A percentile compares a stretch with the other conserved stretches of the same genome.
phyloP scores from a whole-genome alignment of 2,113 vertebrate species.

The Clinocottus analis region DNA sequence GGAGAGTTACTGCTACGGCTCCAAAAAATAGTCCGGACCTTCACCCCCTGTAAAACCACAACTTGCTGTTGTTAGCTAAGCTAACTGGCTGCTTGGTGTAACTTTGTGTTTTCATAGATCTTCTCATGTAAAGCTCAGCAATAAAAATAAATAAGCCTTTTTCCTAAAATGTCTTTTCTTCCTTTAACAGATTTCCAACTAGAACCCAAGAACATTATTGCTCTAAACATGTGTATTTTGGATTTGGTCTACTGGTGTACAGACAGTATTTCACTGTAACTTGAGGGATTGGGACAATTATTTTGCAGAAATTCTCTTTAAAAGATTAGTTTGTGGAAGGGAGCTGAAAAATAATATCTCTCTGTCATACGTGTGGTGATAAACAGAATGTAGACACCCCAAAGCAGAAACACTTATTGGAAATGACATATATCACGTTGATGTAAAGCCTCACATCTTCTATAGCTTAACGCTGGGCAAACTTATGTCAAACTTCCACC shows the following conservation, averaged over 20 bases:
- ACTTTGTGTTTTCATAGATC: not conserved
- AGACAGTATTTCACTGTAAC: not conserved
- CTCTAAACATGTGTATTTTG: not conserved
- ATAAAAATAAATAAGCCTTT: not conserved
- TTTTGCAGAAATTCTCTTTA: not conserved
- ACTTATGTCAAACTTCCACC: conserved; percentile 52
- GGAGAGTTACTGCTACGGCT: not conserved
- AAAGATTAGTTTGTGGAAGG: not conserved
- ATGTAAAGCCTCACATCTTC: conserved; percentile 61
- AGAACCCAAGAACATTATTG: not conserved
- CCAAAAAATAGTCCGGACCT: not conserved
- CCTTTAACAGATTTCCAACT: not conserved
- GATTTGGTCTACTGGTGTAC: not conserved
- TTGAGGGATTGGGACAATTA: not conserved
- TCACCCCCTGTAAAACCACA: not conserved
- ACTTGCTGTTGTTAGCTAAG: not conserved
- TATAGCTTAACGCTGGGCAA: conserved; percentile 48
- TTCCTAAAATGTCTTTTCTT: not conserved
- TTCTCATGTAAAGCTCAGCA: not conserved
- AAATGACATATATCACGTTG: conserved; percentile 54
- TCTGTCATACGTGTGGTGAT: conserved; percentile 14
- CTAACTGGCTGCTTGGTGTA: not conserved
- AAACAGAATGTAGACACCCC: conserved; percentile 19
- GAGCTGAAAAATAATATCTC: not conserved
- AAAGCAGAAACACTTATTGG: conserved; percentile 47